Evolutionary conservation across 2,888 invertebrate species (phyloP), one percentile per base, ranked within the genome.

Genomic region (Lasioglossum pauxillum): DNA sequence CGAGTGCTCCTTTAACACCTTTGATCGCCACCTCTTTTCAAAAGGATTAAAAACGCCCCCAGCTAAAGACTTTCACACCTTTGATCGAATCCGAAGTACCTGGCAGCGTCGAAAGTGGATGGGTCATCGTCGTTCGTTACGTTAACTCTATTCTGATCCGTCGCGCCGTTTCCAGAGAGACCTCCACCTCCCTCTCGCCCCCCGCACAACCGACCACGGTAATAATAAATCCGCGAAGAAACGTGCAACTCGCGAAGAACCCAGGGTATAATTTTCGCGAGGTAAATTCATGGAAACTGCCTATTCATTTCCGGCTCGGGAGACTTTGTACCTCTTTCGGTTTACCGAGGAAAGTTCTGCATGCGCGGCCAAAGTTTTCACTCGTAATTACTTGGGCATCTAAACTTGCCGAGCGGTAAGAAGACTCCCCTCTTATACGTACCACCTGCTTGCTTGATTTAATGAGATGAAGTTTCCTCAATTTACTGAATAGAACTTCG

Each of bases 341-440:
- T 89, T 90, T 90, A 87, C 85, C 84, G 79, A 87, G 89, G 78
- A 91, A 90, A 90, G 77, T 92, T 92, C 92, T 71, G 83, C 90
- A 88, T 87, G 87, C 85, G 74, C 83, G 71, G 60, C 75, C 64
- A 67, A 91, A 92, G 88, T 91, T 91, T 90, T 80, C 83, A 77
- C 71, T 74, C 80, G 88, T 86, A 91, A 90, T 90, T 90, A 90
- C 87, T 87, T 85, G 90, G 80, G 80, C 78, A 88, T 88, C 88
- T 87, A 85, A 89, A 91, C 87, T 84, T 85, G 64, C 73, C 44
- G 85, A 80, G 83, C 86, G 84, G 89, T 85, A 86, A 87, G 88
- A 90, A 89, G 85, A 73, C 85, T 86, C 80, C 49, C 72, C 72
- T 74, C 76, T 83, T 87, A 82, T 85, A 90, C 75, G 80, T 84